These are phyloP conservation scores for Pelmatolapia mariae DNA, from an alignment of 2,113 vertebrate species.

Conservation along the genomic window DNA sequence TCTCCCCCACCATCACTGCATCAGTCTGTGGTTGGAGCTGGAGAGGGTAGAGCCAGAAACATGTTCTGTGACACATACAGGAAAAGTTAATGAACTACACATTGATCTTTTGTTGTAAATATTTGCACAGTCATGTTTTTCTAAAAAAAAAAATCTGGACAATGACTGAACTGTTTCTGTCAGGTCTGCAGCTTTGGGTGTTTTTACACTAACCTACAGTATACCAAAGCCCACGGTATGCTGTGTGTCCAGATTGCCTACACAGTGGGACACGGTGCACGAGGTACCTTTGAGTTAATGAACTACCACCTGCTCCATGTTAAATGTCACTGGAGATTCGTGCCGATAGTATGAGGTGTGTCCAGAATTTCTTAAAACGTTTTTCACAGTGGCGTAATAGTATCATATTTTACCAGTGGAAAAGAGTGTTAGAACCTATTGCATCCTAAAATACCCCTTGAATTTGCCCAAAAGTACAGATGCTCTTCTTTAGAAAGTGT, in stretches of 20 bases:
- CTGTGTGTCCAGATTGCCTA: constrained; percentile 38
- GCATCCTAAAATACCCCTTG: not conserved
- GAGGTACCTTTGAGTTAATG: constrained; percentile 49
- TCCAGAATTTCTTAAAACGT: not conserved
- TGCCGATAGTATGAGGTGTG: not conserved
- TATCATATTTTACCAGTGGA: not conserved
- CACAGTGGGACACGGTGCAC: constrained; percentile 36
- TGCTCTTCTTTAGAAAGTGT: not conserved
- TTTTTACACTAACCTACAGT: constrained; percentile 4
- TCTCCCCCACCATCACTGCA: not conserved
- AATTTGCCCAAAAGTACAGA: not conserved
- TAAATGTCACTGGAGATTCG: constrained; percentile 28
- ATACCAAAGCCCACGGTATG: not conserved
- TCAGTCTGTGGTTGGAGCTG: constrained; percentile 37
- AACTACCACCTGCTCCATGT: constrained; percentile 52
- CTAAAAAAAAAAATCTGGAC: not conserved
- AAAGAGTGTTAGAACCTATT: not conserved
- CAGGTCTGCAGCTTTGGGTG: constrained; percentile 16
- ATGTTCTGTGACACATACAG: constrained; percentile 54
- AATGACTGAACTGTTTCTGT: constrained; percentile 21
- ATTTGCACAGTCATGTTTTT: constrained; percentile 48
- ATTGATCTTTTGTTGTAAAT: constrained; percentile 49
- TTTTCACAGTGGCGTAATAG: not conserved
- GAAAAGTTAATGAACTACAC: constrained; percentile 49
- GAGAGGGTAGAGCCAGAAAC: constrained; percentile 20